phyloP scores from a whole-genome alignment of 2,888 invertebrate species.

The Syritta pipiens region DNA sequence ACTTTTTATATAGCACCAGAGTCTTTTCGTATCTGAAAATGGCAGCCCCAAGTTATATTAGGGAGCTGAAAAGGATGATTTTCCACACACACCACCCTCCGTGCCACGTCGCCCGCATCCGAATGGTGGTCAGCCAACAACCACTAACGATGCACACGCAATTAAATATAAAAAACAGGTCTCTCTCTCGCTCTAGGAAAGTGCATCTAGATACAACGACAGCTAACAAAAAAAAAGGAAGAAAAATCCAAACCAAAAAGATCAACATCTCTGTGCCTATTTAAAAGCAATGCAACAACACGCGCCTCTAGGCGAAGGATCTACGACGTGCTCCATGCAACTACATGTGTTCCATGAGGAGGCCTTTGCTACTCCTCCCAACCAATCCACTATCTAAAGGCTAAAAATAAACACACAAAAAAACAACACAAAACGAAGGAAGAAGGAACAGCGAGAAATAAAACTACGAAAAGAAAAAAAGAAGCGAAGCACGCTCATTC shows the following conservation, averaged over 20 bases:
- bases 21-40: conserved; percentile 30
- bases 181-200: conserved; percentile 10
- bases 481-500: conserved; percentile 75
- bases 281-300: conserved; percentile 62
- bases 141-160: conserved; percentile 68
- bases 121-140: conserved; percentile 38
- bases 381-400: conserved; percentile 56
- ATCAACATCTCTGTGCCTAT: conserved; percentile 57
- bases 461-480: conserved; percentile 67
- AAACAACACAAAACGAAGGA: conserved; percentile 24
- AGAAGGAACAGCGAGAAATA: conserved; percentile 66
- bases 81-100: background rate
- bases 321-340: conserved; percentile 57
- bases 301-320: conserved; percentile 53
- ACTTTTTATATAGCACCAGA: conserved; percentile 10
- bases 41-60: conserved; percentile 43
- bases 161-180: conserved; percentile 49
- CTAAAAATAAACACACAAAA: conserved; percentile 66
- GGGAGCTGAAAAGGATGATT: conserved; percentile 63
- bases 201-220: conserved; percentile 11
- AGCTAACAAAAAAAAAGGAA: background rate
- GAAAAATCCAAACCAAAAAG: conserved; percentile 39
- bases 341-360: conserved; percentile 61
- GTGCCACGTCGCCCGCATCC: background rate
- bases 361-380: conserved; percentile 42